Conservation (phyloP, 2,797 vertebrate species). For the Coregonus ussuriensis region DNA sequence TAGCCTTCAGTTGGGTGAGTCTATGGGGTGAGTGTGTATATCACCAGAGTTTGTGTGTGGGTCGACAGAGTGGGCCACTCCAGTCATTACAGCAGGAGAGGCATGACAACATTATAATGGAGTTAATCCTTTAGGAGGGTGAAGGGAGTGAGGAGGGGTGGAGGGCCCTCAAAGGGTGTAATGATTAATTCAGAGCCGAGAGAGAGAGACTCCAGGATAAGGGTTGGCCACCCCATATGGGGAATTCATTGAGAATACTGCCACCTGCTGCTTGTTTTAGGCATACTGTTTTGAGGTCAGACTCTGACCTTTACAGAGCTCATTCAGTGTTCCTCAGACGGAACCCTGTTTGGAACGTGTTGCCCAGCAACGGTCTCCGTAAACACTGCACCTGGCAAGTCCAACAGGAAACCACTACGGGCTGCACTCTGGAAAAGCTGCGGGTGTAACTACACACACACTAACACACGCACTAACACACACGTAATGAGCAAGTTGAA, state of each 20-base stretch:
- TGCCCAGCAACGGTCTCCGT: constrained; percentile 64
- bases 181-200: background rate
- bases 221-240: constrained; percentile 10
- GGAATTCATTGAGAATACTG: constrained; percentile 64
- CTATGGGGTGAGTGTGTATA: background rate
- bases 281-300: constrained; percentile 29
- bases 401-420: constrained; percentile 65
- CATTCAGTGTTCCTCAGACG: constrained; percentile 43
- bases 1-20: background rate
- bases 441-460: constrained; percentile 24
- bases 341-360: constrained; percentile 71
- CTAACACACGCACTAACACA: background rate
- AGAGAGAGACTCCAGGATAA: background rate
- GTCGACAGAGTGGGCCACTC: too few relatives aligned
- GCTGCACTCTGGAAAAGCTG: constrained; percentile 63
- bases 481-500: too few relatives aligned
- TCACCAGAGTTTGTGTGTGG: too few relatives aligned
- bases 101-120: too few relatives aligned
- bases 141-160: background rate
- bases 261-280: constrained; percentile 74
- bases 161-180: background rate
- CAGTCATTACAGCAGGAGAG: too few relatives aligned
- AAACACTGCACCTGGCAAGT: constrained; percentile 77
- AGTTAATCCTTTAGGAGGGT: background rate
- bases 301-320: constrained; percentile 48